Evolutionary conservation across 2,888 invertebrate species (phyloP), one percentile per base, ranked within the genome.

Genomic region (Xestia ashworthii): DNA sequence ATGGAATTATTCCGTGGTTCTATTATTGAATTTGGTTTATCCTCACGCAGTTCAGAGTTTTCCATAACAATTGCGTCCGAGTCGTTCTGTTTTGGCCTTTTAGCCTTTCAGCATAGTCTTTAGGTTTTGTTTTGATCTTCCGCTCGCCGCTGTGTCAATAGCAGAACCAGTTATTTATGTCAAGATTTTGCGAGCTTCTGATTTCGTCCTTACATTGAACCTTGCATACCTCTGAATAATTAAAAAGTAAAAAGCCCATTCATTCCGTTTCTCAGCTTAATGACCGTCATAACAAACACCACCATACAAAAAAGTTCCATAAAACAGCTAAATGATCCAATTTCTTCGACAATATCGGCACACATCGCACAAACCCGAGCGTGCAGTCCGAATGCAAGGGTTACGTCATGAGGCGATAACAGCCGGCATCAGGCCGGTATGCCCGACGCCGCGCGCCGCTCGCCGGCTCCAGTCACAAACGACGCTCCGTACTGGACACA

Each of bases 361-460:
- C 68, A 77, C 80, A 74, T 78, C 79, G 80, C 76, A 68, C 80
- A 82, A 74, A 66, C 69, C 69, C 74, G 74, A 74, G 88, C 89
- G 90, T 90, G 92, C 92, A 92, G 87, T 84, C 91, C 90, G 89
- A 91, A 92, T 93, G 93, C 93, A 93, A 88, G 87, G 82, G 85
- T 94, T 93, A 92, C 94, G 94, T 94, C 94, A 94, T 88, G 83
- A 12, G 71, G 73, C 89, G 94, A 94, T 94, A 94, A 94, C 87
- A 83, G 80, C 77, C 75, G 74, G 76, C 86, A n/a, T n/a, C n/a
- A 79, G 78, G 81, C 78, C 83, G 84, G 87, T 81, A 79, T 85
- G 81, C 76, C 79, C 67, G 82, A 74, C 68, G 76, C 50, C 71
- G 71, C 50, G 58, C 64, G 65, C 53, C 55, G n/a, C 32, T 44